Evolutionary conservation across 2,888 invertebrate genomes (phyloP), one percentile per base, ranked within the genome.

Genomic region (Neocrepidodera transversa): DNA sequence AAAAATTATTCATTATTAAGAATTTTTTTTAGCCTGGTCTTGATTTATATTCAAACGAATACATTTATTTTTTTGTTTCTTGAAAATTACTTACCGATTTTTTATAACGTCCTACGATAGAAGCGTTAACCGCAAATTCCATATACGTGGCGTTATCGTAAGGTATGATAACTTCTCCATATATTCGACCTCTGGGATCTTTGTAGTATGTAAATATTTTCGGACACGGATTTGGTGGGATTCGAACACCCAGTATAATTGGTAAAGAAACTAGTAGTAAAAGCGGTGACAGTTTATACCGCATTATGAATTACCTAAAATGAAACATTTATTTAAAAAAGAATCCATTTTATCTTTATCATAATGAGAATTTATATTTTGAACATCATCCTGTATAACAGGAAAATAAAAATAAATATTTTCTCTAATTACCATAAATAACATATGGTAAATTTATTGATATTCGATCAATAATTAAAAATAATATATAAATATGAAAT

Each of bases 191-290:
- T 36, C 60, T 64, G 23, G 52, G 13, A 28, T 62, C 58, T 30
- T 49, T 65, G n/a, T 60, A 58, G 28, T 76, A 76, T 4, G 55
- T 20, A 59, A 76, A 76, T 1, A 72, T 58, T 2, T 66, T 18
- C 0, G 74, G 73, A 51, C 76, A 76, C 1, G 74, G 74, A 57
- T 71, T 72, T 10, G 63, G 51, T 8, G 74, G 75, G 32, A 72
- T 54, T 23, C 63, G 52, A n/a, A 66, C 47, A 2, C 45, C 45
- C 13, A 42, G 38, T 49, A 58, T 26, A 52, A 52, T 14, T 50
- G 28, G 23, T 36, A 53, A 14, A 23, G 36, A 42, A 30, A 50
- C 63, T 55, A 60, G 72, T 70, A 51, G 2, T n/a, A 47, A 11
- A 8, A 10, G 1, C n/a, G 16, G 5, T 23, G 11, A 13, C 17